Evolutionary conservation across 2,113 vertebrate genomes (phyloP).

Genomic region (Sturnus vulgaris): DNA sequence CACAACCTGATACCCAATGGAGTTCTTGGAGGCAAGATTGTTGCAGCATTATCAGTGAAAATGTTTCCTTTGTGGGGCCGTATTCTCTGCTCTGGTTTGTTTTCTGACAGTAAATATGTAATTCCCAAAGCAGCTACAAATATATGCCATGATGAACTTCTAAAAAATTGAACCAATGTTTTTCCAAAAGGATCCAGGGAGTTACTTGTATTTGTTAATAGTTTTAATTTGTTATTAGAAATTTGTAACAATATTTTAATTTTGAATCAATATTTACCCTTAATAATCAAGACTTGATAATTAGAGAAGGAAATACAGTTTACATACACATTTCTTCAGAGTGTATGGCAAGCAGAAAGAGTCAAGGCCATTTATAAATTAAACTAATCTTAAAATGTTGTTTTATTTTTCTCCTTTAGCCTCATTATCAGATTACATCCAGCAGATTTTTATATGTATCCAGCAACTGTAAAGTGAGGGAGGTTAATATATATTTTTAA

Average conservation of each 20-base stretch:
- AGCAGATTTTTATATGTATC: background rate
- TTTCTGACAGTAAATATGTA: background rate
- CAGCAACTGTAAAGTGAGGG: background rate
- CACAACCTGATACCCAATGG: background rate
- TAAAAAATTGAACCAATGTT: background rate
- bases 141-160: background rate
- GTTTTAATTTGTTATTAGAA: background rate
- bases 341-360: background rate
- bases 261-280: background rate
- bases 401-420: background rate
- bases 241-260: background rate
- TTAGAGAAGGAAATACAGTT: background rate
- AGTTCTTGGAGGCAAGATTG: background rate
- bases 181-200: background rate
- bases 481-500: background rate
- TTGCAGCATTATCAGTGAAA: background rate
- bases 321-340: background rate
- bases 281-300: background rate
- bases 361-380: background rate
- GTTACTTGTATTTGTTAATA: background rate
- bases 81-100: background rate
- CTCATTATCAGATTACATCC: background rate
- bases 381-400: background rate
- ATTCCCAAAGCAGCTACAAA: background rate
- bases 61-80: background rate